Conservation (phyloP, 2,888 invertebrate genomes). For the Acrobasis suavella region DNA sequence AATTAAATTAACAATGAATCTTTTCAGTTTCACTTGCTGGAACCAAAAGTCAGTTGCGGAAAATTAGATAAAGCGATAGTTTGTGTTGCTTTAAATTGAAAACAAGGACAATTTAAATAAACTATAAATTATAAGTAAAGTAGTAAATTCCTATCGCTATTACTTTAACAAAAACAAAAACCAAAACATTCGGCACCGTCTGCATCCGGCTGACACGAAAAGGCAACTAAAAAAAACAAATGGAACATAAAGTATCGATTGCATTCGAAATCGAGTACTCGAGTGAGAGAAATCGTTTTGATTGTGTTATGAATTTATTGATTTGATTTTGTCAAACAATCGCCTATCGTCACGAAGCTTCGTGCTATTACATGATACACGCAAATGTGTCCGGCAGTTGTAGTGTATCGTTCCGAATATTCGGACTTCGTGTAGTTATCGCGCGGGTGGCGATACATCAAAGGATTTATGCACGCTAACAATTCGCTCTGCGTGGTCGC, state of each 20-base stretch:
- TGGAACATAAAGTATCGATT: background rate
- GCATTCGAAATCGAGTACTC: no score
- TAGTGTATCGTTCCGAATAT: no score
- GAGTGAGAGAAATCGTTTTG: no score
- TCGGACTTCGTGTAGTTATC: no score
- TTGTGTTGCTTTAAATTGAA: background rate
- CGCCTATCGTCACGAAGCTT: no score
- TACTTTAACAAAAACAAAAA: conserved; percentile 16
- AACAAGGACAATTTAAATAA: background rate
- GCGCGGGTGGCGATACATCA: no score
- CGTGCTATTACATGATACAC: no score
- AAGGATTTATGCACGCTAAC: no score
- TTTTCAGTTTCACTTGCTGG: conserved; percentile 33
- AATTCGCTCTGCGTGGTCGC: no score
- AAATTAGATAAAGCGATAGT: background rate
- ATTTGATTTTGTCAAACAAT: no score
- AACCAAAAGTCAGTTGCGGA: conserved; percentile 8
- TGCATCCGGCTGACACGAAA: conserved; percentile 23
- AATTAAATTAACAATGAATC: conserved; percentile 37
- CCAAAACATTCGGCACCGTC: conserved; percentile 30
- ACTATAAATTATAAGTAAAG: background rate
- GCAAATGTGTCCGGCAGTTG: no score
- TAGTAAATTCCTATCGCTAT: background rate
- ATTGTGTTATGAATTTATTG: no score
- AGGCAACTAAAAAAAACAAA: conserved; percentile 11